A percentile compares a stretch with the other conserved stretches of the same genome.
Evolutionary conservation across 2,797 vertebrate genomes (phyloP).

Genomic region (Chanos chanos): DNA sequence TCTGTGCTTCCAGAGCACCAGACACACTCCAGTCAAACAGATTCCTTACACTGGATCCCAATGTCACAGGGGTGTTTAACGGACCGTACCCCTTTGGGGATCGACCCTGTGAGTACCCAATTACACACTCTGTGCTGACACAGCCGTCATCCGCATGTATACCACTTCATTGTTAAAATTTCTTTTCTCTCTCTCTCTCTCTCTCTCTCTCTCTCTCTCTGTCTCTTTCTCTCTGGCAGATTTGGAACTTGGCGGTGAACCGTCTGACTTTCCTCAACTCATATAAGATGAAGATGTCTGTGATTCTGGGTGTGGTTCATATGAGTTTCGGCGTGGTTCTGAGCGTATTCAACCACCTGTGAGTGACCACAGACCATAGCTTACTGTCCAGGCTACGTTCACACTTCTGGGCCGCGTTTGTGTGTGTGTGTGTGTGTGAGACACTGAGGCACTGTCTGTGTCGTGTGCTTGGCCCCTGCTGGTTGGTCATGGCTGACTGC

Average conservation of each 20-base stretch:
- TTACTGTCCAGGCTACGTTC: no score
- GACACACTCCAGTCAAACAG: constrained; percentile 25
- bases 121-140: background rate
- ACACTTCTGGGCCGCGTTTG: no score
- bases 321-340: constrained; percentile 91
- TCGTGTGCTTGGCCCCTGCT: background rate
- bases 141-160: no score
- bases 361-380: constrained; percentile 63
- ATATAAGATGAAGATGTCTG: constrained; percentile 99
- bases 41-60: constrained; percentile 81
- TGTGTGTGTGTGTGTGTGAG: background rate
- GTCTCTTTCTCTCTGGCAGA: constrained; percentile 64
- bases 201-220: constrained; percentile 5
- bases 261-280: constrained; percentile 95
- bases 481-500: background rate
- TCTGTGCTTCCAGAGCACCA: constrained; percentile 23
- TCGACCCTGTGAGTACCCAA: constrained; percentile 86
- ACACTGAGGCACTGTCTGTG: no score
- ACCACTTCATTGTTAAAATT: no score
- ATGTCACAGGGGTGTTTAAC: constrained; percentile 80
- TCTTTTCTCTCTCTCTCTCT: constrained; percentile 6
- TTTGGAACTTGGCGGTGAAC: constrained; percentile 95
- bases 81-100: constrained; percentile 91
- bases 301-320: constrained; percentile 90
- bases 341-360: constrained; percentile 92